phyloP scores from a whole-genome alignment of 2,888 invertebrate species.

The Pristionchus entomophagus region DNA sequence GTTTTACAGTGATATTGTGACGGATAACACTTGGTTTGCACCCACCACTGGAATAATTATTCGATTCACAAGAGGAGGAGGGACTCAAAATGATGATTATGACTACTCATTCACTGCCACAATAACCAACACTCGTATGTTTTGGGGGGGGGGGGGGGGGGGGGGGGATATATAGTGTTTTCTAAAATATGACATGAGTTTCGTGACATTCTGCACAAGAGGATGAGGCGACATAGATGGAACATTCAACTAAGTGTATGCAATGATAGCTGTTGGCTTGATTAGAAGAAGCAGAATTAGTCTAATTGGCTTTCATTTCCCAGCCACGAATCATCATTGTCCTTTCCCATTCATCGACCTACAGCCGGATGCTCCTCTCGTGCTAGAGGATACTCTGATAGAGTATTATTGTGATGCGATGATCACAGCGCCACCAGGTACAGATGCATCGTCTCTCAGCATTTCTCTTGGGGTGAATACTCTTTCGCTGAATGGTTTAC shows the following conservation, averaged over 20 bases:
- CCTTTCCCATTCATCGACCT: constrained; percentile 26
- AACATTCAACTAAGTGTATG: too few species aligned
- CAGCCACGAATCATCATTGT: constrained; percentile 19
- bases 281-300: too few species aligned
- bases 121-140: background rate
- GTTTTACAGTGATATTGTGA: background rate
- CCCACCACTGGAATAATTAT: background rate
- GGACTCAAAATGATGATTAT: background rate
- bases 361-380: background rate
- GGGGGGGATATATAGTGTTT: too few species aligned
- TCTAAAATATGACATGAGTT: too few species aligned
- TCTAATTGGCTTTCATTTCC: too few species aligned
- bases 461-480: too few species aligned
- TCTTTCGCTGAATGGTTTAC: too few species aligned
- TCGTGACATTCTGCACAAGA: too few species aligned
- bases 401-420: background rate
- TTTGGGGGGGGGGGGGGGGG: too few species aligned
- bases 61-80: background rate
- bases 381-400: background rate
- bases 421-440: background rate
- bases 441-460: too few species aligned
- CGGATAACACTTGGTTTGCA: background rate
- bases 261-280: too few species aligned
- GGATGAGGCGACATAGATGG: too few species aligned
- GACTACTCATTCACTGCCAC: background rate